A percentile compares a stretch with the other conserved stretches of the same genome.
Conservation (phyloP, 2,797 vertebrate species). For the Myotis planiceps region DNA sequence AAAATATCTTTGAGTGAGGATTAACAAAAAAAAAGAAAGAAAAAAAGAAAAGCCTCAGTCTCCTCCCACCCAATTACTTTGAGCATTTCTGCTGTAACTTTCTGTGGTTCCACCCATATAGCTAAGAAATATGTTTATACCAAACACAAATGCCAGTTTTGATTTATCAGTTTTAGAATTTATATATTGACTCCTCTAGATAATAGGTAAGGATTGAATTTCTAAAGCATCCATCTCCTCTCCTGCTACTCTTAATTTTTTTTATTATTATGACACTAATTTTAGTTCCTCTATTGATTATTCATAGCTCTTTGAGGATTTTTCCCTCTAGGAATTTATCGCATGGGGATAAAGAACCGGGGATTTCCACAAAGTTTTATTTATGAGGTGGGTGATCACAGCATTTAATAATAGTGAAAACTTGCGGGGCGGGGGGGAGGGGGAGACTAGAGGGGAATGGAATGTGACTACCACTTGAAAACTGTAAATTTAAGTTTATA, state of each 20-base stretch:
- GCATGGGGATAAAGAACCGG: not conserved
- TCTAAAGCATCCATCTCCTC: not conserved
- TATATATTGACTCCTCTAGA: not conserved
- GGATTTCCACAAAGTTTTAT: not conserved
- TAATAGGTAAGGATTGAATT: not conserved
- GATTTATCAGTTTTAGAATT: not conserved
- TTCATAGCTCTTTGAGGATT: not conserved
- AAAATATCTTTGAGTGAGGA: no score
- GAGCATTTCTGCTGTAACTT: not conserved
- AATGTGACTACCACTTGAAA: not conserved
- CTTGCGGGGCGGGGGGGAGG: no score
- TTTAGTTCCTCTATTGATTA: not conserved
- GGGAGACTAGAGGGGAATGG: not conserved
- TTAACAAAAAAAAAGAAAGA: no score
- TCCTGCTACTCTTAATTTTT: not conserved
- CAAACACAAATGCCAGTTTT: not conserved
- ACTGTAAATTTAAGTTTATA: not conserved
- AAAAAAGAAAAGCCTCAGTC: not conserved
- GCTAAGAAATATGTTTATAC: not conserved
- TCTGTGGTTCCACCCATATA: not conserved
- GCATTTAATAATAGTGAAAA: not conserved
- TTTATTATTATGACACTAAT: not conserved
- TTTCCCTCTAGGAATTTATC: not conserved
- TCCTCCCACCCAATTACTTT: not conserved
- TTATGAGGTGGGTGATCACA: not conserved